phyloP scores from a whole-genome alignment of 2,113 vertebrate genomes.

The Micromys minutus region DNA sequence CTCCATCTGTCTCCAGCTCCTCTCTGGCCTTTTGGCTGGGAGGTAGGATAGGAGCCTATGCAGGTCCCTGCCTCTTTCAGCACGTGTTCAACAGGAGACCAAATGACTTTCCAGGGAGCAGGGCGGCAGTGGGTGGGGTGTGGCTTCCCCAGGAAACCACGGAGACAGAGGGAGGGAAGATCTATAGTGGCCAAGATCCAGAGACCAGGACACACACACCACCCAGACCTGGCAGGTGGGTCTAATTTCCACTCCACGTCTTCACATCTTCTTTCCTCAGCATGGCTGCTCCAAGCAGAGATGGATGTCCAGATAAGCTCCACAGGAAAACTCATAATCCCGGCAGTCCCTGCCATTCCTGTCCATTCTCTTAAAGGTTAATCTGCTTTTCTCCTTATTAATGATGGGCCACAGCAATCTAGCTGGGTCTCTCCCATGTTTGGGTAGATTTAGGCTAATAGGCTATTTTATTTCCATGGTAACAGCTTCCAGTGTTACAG shows the following conservation, averaged over 20 bases:
- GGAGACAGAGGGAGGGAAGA: background rate
- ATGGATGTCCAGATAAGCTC: conserved; percentile 30
- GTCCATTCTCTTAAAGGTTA: conserved; percentile 56
- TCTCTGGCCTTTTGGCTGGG: conserved; percentile 1
- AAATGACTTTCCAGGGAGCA: background rate
- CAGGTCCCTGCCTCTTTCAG: background rate
- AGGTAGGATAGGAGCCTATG: background rate
- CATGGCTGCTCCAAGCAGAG: conserved; percentile 21
- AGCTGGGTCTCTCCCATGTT: conserved; percentile 77
- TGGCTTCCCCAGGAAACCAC: background rate
- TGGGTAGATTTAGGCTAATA: conserved; percentile 81
- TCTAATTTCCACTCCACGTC: background rate
- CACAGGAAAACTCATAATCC: conserved; percentile 58
- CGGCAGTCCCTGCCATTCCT: conserved; percentile 33
- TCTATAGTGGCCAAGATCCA: background rate
- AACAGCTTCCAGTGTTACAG: conserved; percentile 80
- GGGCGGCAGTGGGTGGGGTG: background rate
- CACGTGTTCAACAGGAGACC: background rate
- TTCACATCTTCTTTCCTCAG: background rate
- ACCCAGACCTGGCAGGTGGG: background rate
- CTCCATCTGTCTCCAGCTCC: conserved; percentile 53
- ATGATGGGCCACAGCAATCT: conserved; percentile 70
- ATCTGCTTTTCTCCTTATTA: conserved; percentile 76
- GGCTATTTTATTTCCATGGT: conserved; percentile 88
- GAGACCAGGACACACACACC: background rate